Percentiles rank a stretch among this genome's conserved stretches.
Evolutionary conservation across 2,113 vertebrate species (phyloP).

Genomic region (Oceanodroma tethys): DNA sequence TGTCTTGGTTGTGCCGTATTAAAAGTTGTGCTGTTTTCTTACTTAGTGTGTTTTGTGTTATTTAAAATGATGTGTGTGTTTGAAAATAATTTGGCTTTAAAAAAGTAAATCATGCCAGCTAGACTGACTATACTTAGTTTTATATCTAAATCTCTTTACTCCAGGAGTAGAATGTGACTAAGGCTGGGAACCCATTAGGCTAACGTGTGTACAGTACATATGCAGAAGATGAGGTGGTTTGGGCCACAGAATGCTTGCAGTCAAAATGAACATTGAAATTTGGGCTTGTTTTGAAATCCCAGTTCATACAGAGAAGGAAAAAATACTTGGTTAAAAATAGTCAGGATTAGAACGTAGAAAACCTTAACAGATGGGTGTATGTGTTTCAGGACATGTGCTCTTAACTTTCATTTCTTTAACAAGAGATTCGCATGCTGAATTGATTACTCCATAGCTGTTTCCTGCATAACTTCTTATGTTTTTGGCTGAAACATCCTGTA

Average conservation of each 20-base stretch:
- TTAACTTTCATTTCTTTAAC: background rate
- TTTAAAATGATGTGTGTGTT: background rate
- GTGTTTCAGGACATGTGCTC: background rate
- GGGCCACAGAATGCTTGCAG: background rate
- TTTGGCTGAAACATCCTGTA: background rate
- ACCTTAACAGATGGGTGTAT: background rate
- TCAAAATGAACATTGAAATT: background rate
- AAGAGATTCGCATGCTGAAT: background rate
- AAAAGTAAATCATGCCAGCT: background rate
- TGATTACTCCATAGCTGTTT: background rate
- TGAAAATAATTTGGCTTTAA: background rate
- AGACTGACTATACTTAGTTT: background rate
- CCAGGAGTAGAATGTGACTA: background rate
- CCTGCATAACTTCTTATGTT: background rate
- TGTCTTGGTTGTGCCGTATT: background rate
- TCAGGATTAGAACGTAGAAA: background rate
- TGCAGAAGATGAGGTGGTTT: background rate
- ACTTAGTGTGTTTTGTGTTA: background rate
- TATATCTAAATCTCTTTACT: background rate
- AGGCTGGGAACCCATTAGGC: background rate
- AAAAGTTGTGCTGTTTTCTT: background rate
- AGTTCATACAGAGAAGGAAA: background rate
- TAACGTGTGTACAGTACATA: background rate
- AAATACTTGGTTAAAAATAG: background rate
- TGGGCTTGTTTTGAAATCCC: background rate